Evolutionary conservation across 2,113 vertebrate species (phyloP).

Genomic region (Cynopterus brachyotis): DNA sequence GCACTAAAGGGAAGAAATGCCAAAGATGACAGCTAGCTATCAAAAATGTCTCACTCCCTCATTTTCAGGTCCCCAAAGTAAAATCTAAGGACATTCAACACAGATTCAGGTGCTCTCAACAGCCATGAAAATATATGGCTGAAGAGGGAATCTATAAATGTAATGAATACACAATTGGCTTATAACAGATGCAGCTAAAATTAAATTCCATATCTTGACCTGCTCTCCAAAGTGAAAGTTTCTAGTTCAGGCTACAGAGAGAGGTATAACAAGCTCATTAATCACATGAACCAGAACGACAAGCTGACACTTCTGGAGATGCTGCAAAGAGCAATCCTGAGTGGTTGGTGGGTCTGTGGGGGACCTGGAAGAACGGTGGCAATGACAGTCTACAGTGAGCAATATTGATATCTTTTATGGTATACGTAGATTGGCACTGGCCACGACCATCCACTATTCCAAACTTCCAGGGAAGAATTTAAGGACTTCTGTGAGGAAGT

Average conservation of each 20-base stretch:
- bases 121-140: constrained; percentile 67
- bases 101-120: constrained; percentile 56
- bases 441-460: not conserved
- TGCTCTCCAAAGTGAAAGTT: constrained; percentile 71
- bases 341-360: not conserved
- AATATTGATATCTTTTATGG: not conserved
- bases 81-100: constrained; percentile 69
- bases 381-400: not conserved
- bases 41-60: constrained; percentile 47
- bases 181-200: constrained; percentile 70
- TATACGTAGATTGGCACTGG: not conserved
- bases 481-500: not conserved
- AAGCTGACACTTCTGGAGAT: constrained; percentile 31
- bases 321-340: constrained; percentile 24
- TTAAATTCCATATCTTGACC: constrained; percentile 72
- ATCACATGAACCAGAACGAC: constrained; percentile 54
- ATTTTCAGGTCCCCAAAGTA: constrained; percentile 70
- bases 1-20: constrained; percentile 49
- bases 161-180: constrained; percentile 75
- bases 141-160: constrained; percentile 69
- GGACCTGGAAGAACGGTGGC: not conserved
- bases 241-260: constrained; percentile 62
- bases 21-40: constrained; percentile 60
- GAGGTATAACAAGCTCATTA: constrained; percentile 65
- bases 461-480: not conserved